phyloP scores from a whole-genome alignment of 2,797 vertebrate species.

The Coregonus suidteri region DNA sequence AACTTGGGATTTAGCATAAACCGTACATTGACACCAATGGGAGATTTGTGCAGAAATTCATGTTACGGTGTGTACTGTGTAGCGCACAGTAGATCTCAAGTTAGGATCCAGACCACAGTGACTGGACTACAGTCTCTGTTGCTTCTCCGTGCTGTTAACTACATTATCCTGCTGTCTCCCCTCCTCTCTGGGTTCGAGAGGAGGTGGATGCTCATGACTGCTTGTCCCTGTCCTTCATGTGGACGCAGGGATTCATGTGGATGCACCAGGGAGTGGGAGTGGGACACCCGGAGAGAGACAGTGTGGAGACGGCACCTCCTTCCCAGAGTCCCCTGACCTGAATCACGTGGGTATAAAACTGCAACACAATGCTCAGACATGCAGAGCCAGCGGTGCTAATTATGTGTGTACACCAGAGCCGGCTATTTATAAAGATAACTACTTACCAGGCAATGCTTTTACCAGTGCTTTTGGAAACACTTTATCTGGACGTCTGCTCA shows the following conservation, averaged over 20 bases:
- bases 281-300: conserved; percentile 92
- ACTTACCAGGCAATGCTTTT: neutral
- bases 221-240: conserved; percentile 66
- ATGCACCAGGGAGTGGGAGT: conserved; percentile 59
- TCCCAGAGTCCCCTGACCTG: conserved; percentile 95
- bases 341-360: conserved; percentile 78
- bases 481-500: conserved; percentile 61
- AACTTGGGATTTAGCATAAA: neutral
- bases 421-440: neutral
- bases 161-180: conserved; percentile 41
- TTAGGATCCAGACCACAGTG: neutral
- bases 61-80: neutral
- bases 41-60: neutral
- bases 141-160: conserved; percentile 26
- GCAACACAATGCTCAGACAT: conserved; percentile 16
- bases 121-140: conserved; percentile 25
- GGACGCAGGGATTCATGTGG: conserved; percentile 82
- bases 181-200: conserved; percentile 33
- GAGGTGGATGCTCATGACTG: conserved; percentile 33
- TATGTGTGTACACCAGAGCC: neutral
- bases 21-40: neutral
- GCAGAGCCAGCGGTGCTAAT: neutral
- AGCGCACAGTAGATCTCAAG: neutral
- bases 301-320: conserved; percentile 95
- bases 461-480: conserved; percentile 44